Conservation (phyloP, 1,140 invertebrate genomes). For the Proctacanthus coquilletti region DNA sequence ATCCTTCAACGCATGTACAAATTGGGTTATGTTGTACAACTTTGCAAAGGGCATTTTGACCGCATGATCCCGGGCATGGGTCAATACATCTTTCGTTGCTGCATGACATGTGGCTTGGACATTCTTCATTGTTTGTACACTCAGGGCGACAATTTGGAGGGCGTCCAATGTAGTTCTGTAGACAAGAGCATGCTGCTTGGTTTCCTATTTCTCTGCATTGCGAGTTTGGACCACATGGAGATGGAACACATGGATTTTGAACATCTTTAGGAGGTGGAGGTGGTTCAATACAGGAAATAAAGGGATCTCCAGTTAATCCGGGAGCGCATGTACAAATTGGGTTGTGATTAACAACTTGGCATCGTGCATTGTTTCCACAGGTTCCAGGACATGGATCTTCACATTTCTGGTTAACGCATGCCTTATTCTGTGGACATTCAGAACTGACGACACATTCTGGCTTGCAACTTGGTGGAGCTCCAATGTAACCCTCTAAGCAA, state of each 20-base stretch:
- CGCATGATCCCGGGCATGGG: slow-evolving; percentile 28
- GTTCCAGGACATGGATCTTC: slow-evolving; percentile 65
- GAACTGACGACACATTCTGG: slow-evolving; percentile 71
- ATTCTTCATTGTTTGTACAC: slow-evolving; percentile 49
- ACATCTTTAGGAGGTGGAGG: slow-evolving; percentile 17
- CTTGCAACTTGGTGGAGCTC: slow-evolving; percentile 59
- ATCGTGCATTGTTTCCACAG: slow-evolving; percentile 68
- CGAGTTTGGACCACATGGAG: slow-evolving; percentile 67
- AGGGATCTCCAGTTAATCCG: slow-evolving; percentile 64
- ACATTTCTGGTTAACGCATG: slow-evolving; percentile 69
- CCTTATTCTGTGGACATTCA: slow-evolving; percentile 66
- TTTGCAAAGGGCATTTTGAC: slow-evolving; percentile 28
- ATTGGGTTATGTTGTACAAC: slow-evolving; percentile 58
- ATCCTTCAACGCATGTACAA: slow-evolving; percentile 53
- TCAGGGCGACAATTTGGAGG: slow-evolving; percentile 49
- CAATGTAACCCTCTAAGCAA: slow-evolving; percentile 57
- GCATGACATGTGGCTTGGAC: slow-evolving; percentile 45
- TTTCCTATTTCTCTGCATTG: slow-evolving; percentile 51
- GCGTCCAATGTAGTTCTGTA: slow-evolving; percentile 49
- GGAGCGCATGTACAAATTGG: slow-evolving; percentile 60
- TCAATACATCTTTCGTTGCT: slow-evolving; percentile 50
- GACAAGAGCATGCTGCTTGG: slow-evolving; percentile 57
- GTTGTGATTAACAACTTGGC: slow-evolving; percentile 69
- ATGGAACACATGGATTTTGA: slow-evolving; percentile 51
- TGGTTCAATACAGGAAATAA: slow-evolving; percentile 41